These are phyloP conservation scores for Hylaea fasciaria DNA, from an alignment of 2,888 invertebrate genomes.

Conservation along the genomic window DNA sequence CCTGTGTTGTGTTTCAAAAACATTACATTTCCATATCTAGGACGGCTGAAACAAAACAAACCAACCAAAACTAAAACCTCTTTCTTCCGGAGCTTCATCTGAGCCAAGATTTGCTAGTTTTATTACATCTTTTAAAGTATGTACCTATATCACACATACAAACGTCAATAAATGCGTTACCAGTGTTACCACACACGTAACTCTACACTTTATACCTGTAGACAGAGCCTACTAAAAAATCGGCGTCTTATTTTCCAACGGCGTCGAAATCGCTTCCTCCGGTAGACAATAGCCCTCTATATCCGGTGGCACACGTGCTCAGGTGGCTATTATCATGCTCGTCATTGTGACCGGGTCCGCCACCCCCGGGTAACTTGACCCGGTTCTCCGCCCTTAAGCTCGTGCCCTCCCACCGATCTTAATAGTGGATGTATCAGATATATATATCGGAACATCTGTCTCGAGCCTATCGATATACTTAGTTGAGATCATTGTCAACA, in stretches of 20 bases:
- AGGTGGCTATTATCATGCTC: conserved; percentile 80
- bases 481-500: conserved; percentile 58
- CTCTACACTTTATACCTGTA: conserved; percentile 50
- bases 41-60: too few relatives aligned
- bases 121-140: conserved; percentile 1
- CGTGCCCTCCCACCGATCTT: conserved; percentile 76
- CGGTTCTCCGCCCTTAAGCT: conserved; percentile 74
- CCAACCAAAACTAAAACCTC: too few relatives aligned
- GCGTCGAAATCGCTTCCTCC: conserved; percentile 81
- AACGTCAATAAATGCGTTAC: conserved; percentile 34
- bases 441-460: conserved; percentile 71
- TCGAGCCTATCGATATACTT: conserved; percentile 52
- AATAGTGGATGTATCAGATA: conserved; percentile 52
- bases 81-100: conserved; percentile 1
- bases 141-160: conserved; percentile 29
- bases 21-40: background rate
- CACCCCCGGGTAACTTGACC: conserved; percentile 82
- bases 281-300: conserved; percentile 77
- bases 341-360: conserved; percentile 64
- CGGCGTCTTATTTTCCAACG: conserved; percentile 75
- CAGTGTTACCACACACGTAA: conserved; percentile 51
- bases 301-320: conserved; percentile 84
- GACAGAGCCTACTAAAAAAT: conserved; percentile 61
- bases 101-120: conserved; percentile 15
- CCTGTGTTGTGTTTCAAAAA: conserved; percentile 2